Evolutionary conservation across 2,888 invertebrate species (phyloP), one percentile per base, ranked within the genome.

Genomic region (Ophion ventricosus): DNA sequence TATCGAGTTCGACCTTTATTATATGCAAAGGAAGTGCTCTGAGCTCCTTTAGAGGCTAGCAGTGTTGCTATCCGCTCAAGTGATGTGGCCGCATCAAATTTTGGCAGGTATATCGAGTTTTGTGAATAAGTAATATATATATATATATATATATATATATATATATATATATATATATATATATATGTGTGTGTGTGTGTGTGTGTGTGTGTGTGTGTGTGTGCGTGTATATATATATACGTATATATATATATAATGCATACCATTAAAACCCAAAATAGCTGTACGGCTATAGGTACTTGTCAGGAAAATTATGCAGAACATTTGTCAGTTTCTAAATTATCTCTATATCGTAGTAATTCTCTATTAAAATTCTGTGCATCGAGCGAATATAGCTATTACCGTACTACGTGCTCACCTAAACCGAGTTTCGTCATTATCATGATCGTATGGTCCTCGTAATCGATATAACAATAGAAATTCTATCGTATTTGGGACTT

Each of bases 21-120:
- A 66, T 73, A 73, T 69, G 57, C 57, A 63, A 67, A 80, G 56
- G 40, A 75, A 61, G 61, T 26, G 17, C 54, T 54, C 49, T 17
- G 57, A 7, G 29, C 40, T 80, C 43, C 76, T 63, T 40, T 26
- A 14, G 56, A 61, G 40, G 66, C 72, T 54, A 11, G 17, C 23
- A 40, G 11, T 40, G 56, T 63, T 56, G 35, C 29, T 72, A 66
- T 80, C 63, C 70, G 61, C 49, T 35, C 61, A 23, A 75, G 63
- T 79, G 63, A 63, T 69, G 59, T 26, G 56, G 69, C 54, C 23
- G 43, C 72, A 72, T 80, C 80, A 77, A 56, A 59, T 83, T 72
- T 77, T 63, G 11, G 40, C 72, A 61, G n/a, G 72, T 66, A 77
- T 80, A 83, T 83, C 67, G 72, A 83, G 76, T 83, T 83, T 61